These are phyloP conservation scores for Betta splendens DNA, from an alignment of 2,797 vertebrate genomes.

Conservation along the genomic window DNA sequence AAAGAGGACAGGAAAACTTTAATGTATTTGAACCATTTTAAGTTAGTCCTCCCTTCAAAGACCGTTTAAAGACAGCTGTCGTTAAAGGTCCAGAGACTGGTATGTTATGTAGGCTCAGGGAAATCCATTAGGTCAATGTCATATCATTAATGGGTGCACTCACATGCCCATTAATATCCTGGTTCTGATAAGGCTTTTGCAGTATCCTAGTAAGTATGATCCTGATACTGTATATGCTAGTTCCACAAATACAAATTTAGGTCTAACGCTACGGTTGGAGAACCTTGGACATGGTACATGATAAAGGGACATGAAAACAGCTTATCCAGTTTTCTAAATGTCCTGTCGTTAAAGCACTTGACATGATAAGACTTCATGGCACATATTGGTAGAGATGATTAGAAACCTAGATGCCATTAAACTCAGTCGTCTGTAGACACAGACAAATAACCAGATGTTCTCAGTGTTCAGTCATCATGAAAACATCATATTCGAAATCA, in stretches of 20 bases:
- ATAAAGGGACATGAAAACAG: neutral
- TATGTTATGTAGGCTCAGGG: constrained; percentile 54
- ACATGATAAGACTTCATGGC: too few relatives aligned
- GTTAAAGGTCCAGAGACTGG: constrained; percentile 65
- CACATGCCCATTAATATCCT: neutral
- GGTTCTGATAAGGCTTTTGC: neutral
- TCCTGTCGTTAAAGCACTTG: neutral
- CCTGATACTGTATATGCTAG: neutral
- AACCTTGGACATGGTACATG: neutral
- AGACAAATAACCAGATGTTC: neutral
- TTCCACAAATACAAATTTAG: neutral
- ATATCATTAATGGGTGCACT: constrained; percentile 62
- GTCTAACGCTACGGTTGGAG: neutral
- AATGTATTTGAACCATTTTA: constrained; percentile 66
- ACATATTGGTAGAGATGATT: neutral
- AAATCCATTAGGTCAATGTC: constrained; percentile 79
- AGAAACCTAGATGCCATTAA: neutral
- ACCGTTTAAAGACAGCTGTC: constrained; percentile 73
- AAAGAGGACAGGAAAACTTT: constrained; percentile 50
- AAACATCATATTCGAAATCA: neutral
- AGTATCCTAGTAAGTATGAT: neutral
- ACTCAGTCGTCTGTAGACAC: neutral
- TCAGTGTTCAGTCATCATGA: neutral
- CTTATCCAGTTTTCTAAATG: neutral
- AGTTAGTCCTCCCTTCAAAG: constrained; percentile 67